These are phyloP conservation scores for Ascidia mentula DNA, from an alignment of 23 tunicate species.

Conservation along the genomic window DNA sequence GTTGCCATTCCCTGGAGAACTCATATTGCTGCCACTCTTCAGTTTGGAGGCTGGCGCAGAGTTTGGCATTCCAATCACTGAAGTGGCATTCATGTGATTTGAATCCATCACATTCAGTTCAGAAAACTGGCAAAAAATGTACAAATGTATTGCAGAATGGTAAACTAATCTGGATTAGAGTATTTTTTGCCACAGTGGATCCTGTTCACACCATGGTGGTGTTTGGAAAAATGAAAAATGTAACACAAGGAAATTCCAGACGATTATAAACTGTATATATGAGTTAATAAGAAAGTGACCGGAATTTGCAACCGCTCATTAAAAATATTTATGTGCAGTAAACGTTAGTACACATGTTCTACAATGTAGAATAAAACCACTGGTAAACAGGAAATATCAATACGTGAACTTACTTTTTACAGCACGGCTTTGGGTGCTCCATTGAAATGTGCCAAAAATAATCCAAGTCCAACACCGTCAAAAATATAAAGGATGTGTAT, in stretches of 20 bases:
- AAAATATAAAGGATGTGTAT: background rate
- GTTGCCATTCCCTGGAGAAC: slow-evolving; percentile 23
- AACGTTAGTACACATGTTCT: too few relatives aligned
- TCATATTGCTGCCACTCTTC: slow-evolving; percentile 4
- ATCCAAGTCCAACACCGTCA: background rate
- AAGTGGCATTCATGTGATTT: slow-evolving; percentile 16
- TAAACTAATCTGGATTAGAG: too few relatives aligned
- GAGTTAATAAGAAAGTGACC: too few relatives aligned
- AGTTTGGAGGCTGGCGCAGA: slow-evolving; percentile 16
- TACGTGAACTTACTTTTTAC: background rate
- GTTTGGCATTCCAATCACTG: slow-evolving; percentile 5
- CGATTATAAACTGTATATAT: too few relatives aligned
- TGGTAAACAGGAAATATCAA: background rate
- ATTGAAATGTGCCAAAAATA: background rate
- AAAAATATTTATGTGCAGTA: too few relatives aligned
- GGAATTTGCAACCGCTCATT: too few relatives aligned
- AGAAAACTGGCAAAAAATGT: background rate
- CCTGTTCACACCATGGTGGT: too few relatives aligned
- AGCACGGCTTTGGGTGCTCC: background rate
- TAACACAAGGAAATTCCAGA: too few relatives aligned
- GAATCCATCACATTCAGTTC: slow-evolving; percentile 21
- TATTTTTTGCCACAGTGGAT: too few relatives aligned
- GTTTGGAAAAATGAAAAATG: too few relatives aligned
- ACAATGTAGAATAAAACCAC: too few relatives aligned
- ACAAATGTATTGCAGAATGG: too few relatives aligned